Percentiles rank a stretch among this genome's conserved stretches.
These are phyloP conservation scores for Tortrix viridana DNA, from an alignment of 2,888 invertebrate genomes.

Conservation along the genomic window DNA sequence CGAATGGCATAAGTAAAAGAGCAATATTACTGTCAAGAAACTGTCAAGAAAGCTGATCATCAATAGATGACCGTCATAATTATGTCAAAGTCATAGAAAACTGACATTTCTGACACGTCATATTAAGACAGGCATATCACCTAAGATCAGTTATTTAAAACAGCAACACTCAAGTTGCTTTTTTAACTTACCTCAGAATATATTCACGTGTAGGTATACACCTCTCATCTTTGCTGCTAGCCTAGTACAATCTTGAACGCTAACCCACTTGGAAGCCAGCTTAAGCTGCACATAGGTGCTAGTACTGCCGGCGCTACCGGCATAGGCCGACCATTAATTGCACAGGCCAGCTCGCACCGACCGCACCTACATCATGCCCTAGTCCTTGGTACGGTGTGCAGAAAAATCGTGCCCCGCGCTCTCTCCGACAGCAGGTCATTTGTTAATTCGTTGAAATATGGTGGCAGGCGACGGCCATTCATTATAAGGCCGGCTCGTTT, in stretches of 20 bases:
- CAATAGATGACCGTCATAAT: too few species aligned
- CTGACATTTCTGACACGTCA: too few species aligned
- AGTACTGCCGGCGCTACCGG: neutral
- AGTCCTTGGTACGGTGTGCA: conserved; percentile 71
- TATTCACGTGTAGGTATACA: too few species aligned
- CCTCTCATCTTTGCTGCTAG: too few species aligned
- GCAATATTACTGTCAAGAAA: too few species aligned
- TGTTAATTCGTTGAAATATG: conserved; percentile 84
- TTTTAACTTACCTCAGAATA: too few species aligned
- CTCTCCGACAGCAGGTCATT: conserved; percentile 78
- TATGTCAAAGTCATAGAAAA: too few species aligned
- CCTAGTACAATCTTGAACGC: neutral
- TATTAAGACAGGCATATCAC: too few species aligned
- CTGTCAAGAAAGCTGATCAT: too few species aligned
- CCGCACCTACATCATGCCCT: conserved; percentile 78
- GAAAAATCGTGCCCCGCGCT: conserved; percentile 80
- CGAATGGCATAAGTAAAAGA: too few species aligned
- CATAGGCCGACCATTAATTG: conserved; percentile 24
- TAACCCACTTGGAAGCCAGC: conserved; percentile 3
- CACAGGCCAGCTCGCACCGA: conserved; percentile 46
- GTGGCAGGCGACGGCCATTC: conserved; percentile 79
- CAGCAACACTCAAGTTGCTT: too few species aligned
- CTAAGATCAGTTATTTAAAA: too few species aligned
- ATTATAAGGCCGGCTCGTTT: conserved; percentile 81
- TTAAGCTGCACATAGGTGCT: neutral